phyloP scores from a whole-genome alignment of 2,888 invertebrate species.

The Rotaria magnacalcarata region DNA sequence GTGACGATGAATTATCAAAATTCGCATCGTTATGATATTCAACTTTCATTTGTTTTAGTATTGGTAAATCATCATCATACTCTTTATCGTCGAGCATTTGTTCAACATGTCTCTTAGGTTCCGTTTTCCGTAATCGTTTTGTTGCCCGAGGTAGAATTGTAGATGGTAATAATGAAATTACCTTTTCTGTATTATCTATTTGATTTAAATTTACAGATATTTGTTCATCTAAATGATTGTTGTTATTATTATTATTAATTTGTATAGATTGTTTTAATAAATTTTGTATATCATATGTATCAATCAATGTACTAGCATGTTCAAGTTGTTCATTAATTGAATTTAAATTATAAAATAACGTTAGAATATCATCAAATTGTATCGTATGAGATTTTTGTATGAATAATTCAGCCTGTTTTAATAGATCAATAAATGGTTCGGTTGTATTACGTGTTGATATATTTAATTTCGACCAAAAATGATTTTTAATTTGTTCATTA shows the following conservation, averaged over 20 bases:
- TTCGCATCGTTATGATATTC: background rate
- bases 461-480: slow-evolving; percentile 25
- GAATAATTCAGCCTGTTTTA: background rate
- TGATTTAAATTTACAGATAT: background rate
- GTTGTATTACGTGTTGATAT: background rate
- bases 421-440: background rate
- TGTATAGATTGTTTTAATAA: background rate
- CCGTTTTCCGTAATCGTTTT: background rate
- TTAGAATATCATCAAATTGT: slow-evolving; percentile 3
- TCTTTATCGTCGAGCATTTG: background rate
- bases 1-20: background rate
- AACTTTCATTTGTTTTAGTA: background rate
- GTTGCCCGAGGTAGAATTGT: background rate
- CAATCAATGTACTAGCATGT: background rate
- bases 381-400: background rate
- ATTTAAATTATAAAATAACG: background rate
- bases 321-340: slow-evolving; percentile 1
- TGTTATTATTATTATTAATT: background rate
- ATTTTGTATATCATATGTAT: slow-evolving; percentile 29
- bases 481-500: background rate
- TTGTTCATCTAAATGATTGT: background rate
- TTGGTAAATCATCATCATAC: background rate
- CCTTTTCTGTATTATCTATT: background rate
- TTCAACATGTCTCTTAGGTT: background rate
- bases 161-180: background rate